Percentiles rank a stretch among this genome's conserved stretches.
Conservation (phyloP, 2,888 invertebrate genomes). For the Pemphredon lugubris region DNA sequence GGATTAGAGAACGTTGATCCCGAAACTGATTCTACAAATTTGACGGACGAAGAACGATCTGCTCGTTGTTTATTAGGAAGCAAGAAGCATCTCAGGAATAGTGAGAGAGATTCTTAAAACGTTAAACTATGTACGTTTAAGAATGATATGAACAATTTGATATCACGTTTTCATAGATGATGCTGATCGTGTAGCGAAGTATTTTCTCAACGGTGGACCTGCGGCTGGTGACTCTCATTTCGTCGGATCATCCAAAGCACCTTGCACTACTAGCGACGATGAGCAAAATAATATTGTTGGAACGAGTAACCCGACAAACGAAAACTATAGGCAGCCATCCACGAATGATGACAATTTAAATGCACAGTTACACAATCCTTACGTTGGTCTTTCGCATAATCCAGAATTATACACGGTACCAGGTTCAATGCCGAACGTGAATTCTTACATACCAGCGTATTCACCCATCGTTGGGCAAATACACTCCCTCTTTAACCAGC, state of each 20-base stretch:
- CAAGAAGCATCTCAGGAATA: slow-evolving; percentile 30
- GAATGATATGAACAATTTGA: no score
- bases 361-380: slow-evolving; percentile 10
- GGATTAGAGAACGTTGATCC: slow-evolving; percentile 11
- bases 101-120: slow-evolving; percentile 21
- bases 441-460: no score
- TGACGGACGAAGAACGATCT: slow-evolving; percentile 16
- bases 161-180: no score
- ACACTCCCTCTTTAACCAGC: background rate
- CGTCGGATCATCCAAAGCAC: slow-evolving; percentile 12
- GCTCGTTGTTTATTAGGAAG: slow-evolving; percentile 23
- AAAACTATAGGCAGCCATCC: background rate
- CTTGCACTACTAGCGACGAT: slow-evolving; percentile 11
- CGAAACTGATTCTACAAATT: background rate
- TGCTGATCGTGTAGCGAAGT: slow-evolving; percentile 69
- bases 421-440: no score
- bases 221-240: slow-evolving; percentile 56
- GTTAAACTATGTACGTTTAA: no score
- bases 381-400: slow-evolving; percentile 11
- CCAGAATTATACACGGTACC: background rate
- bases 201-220: slow-evolving; percentile 71
- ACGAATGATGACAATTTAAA: slow-evolving; percentile 1
- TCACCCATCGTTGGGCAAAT: no score
- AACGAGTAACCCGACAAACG: slow-evolving; percentile 11
- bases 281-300: slow-evolving; percentile 8